These are phyloP conservation scores for Lepidochitona cinerea DNA, from an alignment of 2,888 invertebrate species.

Conservation along the genomic window DNA sequence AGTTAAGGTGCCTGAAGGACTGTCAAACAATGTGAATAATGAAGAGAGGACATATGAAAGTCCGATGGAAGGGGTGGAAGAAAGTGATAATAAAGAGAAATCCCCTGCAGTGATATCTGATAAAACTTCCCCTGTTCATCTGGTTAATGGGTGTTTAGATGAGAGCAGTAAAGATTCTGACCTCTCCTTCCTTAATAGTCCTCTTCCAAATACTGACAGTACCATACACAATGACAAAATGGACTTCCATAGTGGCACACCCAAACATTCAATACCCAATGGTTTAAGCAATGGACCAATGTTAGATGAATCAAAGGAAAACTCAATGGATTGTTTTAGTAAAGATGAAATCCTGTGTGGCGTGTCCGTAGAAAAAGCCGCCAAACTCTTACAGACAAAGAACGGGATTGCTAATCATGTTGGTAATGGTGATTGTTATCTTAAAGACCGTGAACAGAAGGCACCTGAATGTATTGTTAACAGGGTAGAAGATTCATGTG, in stretches of 20 bases:
- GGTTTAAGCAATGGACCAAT: neutral
- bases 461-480: neutral
- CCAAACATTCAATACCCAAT: neutral
- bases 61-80: too few relatives aligned
- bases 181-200: neutral
- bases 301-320: neutral
- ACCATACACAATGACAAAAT: neutral
- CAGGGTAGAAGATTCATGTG: neutral
- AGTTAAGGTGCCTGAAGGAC: too few relatives aligned
- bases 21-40: too few relatives aligned
- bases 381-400: neutral
- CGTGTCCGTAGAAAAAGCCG: neutral
- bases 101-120: too few relatives aligned
- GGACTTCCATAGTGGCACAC: too few relatives aligned
- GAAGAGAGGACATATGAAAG: too few relatives aligned
- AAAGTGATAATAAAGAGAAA: too few relatives aligned
- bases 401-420: neutral
- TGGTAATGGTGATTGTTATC: neutral
- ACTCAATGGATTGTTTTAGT: neutral
- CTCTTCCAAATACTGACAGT: neutral
- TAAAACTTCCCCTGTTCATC: neutral
- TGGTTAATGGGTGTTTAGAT: neutral
- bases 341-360: neutral
- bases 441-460: neutral
- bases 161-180: conserved; percentile 6